Base-by-base conservation (phyloP, 2,113 vertebrate genomes). In the Eulemur macaco region DNA sequence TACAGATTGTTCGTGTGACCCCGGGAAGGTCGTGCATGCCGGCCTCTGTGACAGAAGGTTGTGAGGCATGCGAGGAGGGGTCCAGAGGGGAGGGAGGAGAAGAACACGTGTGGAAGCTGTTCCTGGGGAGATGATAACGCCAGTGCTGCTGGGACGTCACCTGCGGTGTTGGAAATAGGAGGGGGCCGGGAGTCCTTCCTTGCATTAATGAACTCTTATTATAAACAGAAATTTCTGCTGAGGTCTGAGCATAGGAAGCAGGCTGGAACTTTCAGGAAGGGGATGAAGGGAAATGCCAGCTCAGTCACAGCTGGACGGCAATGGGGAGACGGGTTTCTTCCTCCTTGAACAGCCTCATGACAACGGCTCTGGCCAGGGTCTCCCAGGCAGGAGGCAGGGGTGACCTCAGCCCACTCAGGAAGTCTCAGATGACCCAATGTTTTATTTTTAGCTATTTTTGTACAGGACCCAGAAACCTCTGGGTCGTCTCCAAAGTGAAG, bases 391-490 rank as follows among this genome's bases (percentile, higher is more conserved):
- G 58, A 15, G 12, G 60, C 47, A 89, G 27, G 37, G 34, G 54
- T 0, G 3, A 81, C 39, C 23, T 60, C 82, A 96, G 39, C 39
- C 71, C 25, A 39, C 54, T 64, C 8, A 54, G 54, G 47, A 60
- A 71, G 47, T 74, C 66, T 68, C 52, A 52, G 50, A 66, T 78
- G 84, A 89, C 21, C 52, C 8, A 0, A 3, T 15, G 54, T 88
- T 86, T 92, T 95, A 71, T 82, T 97, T 96, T 78, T 60, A 77
- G 68, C 37, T 94, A n/a, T 60, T 95, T 96, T 69, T 94, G 56
- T 52, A 86, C 29, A 93, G 63, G 83, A 86, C 45, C 12, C 11
- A 27, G 71, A 85, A 69, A 76, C 23, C 50, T 96, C 45, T 90
- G 18, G 89, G 78, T 89, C 8, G 12, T 9, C 60, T 71, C 42